Conservation (phyloP, 2,797 vertebrate genomes). For the Bucorvus abyssinicus region DNA sequence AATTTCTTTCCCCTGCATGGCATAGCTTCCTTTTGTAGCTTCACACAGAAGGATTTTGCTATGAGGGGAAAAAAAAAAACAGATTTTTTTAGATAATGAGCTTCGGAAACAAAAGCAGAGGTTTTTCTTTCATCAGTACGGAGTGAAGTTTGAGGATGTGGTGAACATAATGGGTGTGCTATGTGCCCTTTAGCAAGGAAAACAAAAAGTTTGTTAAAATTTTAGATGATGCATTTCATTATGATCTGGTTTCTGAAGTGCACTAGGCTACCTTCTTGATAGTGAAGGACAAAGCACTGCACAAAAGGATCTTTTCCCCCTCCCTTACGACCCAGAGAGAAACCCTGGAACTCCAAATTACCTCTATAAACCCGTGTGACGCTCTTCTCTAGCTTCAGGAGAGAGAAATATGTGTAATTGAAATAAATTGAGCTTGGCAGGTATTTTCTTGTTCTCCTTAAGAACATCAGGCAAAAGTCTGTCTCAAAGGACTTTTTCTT, state of each 20-base stretch:
- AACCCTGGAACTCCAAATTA: background rate
- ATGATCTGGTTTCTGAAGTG: conserved; percentile 2
- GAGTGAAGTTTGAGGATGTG: background rate
- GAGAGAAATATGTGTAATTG: background rate
- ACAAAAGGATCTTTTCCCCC: background rate
- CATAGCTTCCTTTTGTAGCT: background rate
- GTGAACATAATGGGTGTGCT: background rate
- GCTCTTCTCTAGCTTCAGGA: background rate
- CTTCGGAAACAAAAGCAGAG: background rate
- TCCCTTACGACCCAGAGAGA: background rate
- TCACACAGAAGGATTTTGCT: background rate
- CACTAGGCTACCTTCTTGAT: background rate
- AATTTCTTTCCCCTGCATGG: background rate
- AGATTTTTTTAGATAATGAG: background rate
- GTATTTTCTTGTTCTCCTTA: background rate
- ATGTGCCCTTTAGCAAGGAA: background rate
- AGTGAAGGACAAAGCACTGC: background rate
- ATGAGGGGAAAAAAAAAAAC: background rate
- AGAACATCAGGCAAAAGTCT: background rate
- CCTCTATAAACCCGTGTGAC: background rate
- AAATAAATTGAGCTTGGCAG: conserved; percentile 3
- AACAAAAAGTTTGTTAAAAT: conserved; percentile 33
- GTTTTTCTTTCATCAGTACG: background rate
- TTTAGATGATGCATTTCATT: conserved; percentile 11
- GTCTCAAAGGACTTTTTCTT: background rate